phyloP scores from a whole-genome alignment of 1,140 invertebrate genomes.

The Drosophila nikananu region DNA sequence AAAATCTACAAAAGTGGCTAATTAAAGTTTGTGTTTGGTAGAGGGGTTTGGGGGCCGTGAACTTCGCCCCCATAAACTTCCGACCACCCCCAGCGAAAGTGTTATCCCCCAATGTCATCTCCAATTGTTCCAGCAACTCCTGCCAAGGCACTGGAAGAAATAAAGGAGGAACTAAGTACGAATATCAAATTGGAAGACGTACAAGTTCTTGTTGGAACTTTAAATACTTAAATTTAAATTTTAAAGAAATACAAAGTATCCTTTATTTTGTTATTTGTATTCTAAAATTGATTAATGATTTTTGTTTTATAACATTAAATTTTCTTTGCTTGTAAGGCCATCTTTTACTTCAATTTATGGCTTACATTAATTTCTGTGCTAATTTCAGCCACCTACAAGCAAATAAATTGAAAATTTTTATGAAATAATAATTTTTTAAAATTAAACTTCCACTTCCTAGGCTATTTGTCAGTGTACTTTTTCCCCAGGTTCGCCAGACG shows the following conservation, averaged over 20 bases:
- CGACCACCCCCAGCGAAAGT: conserved; percentile 62
- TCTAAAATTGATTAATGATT: too few relatives aligned
- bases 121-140: conserved; percentile 3
- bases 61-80: conserved; percentile 57
- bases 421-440: too few relatives aligned
- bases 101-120: conserved; percentile 61
- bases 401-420: too few relatives aligned
- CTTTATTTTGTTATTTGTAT: too few relatives aligned
- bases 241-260: neutral
- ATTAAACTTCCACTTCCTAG: neutral
- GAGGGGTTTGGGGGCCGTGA: conserved; percentile 33
- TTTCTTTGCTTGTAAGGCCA: neutral
- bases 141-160: conserved; percentile 2
- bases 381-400: neutral
- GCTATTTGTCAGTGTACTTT: neutral
- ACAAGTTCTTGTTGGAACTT: too few relatives aligned
- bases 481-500: neutral
- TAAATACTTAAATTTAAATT: neutral
- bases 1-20: conserved; percentile 72
- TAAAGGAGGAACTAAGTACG: neutral
- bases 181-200: neutral
- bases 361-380: neutral
- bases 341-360: neutral
- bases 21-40: conserved; percentile 76
- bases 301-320: neutral